These are phyloP conservation scores for Antechinus flavipes DNA, from an alignment of 2,113 vertebrate genomes.

Conservation along the genomic window DNA sequence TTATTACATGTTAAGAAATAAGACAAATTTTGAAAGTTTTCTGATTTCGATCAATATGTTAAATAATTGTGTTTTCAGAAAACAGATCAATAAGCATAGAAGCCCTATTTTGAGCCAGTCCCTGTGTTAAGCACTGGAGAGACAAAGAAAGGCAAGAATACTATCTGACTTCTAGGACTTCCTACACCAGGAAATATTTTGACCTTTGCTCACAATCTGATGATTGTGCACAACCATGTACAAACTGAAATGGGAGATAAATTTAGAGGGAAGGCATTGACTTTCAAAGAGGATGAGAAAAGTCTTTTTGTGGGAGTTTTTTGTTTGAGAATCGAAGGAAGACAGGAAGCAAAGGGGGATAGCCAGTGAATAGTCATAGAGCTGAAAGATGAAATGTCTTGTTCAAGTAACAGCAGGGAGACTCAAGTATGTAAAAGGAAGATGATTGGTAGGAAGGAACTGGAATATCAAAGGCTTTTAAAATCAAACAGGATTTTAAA, in stretches of 20 bases:
- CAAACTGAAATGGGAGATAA: neutral
- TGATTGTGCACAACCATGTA: neutral
- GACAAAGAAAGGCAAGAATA: neutral
- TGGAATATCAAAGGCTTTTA: neutral
- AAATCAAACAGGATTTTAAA: neutral
- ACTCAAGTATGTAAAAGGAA: neutral
- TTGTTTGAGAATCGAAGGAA: neutral
- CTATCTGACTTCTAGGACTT: neutral
- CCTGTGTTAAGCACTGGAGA: neutral
- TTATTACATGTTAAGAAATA: neutral
- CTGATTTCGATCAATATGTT: neutral
- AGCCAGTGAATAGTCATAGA: neutral
- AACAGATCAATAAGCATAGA: neutral
- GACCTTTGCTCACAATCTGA: neutral
- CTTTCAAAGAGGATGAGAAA: neutral
- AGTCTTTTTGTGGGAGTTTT: neutral
- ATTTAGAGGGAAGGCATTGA: neutral
- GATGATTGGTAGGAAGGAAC: neutral
- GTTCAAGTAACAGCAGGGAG: neutral
- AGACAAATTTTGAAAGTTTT: neutral
- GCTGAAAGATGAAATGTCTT: neutral
- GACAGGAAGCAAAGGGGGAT: neutral
- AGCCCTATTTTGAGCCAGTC: neutral
- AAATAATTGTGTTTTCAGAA: neutral
- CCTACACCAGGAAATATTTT: neutral